Percentiles rank a stretch among this genome's conserved stretches.
phyloP scores from a whole-genome alignment of 2,113 vertebrate species.

The Todiramphus chloris region DNA sequence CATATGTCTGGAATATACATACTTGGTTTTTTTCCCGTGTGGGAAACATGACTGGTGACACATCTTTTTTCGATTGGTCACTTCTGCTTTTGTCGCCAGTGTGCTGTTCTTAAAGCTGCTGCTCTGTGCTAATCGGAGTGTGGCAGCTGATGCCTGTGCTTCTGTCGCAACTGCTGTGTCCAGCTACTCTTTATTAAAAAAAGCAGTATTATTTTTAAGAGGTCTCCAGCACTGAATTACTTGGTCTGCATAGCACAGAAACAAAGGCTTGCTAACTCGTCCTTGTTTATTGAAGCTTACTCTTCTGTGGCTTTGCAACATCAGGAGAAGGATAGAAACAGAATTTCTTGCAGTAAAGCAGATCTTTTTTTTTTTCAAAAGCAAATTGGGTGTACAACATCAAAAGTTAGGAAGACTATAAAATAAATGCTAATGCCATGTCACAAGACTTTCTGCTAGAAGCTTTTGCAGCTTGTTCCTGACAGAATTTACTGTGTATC shows the following conservation, averaged over 20 bases:
- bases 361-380: background rate
- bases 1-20: background rate
- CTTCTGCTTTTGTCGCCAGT: background rate
- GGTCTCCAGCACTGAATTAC: background rate
- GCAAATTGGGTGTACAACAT: background rate
- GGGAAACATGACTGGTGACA: background rate
- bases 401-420: background rate
- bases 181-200: background rate
- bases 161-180: background rate
- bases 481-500: background rate
- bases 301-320: background rate
- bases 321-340: background rate
- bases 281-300: background rate
- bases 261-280: background rate
- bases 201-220: background rate
- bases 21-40: background rate
- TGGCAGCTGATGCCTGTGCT: background rate
- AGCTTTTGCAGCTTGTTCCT: conserved; percentile 26
- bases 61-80: background rate
- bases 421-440: background rate
- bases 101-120: background rate
- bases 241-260: background rate
- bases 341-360: background rate
- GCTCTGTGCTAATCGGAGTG: background rate
- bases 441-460: background rate